Evolutionary conservation across 2,113 vertebrate genomes (phyloP).

Genomic region (Vombatus ursinus): DNA sequence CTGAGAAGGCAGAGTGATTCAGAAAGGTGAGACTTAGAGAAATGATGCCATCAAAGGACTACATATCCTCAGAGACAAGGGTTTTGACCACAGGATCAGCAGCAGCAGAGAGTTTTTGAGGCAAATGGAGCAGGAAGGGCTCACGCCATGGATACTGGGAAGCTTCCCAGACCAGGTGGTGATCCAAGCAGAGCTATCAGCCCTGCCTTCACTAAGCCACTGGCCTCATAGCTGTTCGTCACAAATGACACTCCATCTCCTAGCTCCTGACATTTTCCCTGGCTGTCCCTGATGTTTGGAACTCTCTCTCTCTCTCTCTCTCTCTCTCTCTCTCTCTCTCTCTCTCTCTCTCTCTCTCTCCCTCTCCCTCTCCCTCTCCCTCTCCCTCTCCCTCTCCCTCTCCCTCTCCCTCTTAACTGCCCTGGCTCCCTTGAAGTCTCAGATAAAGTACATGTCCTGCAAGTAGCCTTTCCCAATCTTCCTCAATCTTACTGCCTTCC

Average conservation of each 20-base stretch:
- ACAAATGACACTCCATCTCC: background rate
- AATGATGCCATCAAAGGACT: background rate
- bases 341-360: no score
- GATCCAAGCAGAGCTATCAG: background rate
- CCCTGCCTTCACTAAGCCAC: background rate
- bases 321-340: no score
- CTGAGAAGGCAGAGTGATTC: background rate
- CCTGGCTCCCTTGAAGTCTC: no score
- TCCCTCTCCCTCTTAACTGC: no score
- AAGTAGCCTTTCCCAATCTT: no score
- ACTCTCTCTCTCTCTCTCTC: no score
- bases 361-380: no score
- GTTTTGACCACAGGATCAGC: background rate
- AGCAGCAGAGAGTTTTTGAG: background rate
- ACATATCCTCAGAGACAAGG: background rate
- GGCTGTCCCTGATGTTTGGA: background rate
- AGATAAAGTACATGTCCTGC: no score
- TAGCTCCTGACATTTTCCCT: background rate
- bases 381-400: no score
- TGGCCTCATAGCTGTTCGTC: background rate
- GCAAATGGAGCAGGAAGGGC: background rate
- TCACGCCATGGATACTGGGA: background rate
- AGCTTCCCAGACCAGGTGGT: background rate
- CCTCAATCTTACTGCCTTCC: no score
- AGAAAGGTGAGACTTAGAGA: background rate